Evolutionary conservation across 2,888 invertebrate species (phyloP).

Genomic region (Callyntrura guangdongensis): DNA sequence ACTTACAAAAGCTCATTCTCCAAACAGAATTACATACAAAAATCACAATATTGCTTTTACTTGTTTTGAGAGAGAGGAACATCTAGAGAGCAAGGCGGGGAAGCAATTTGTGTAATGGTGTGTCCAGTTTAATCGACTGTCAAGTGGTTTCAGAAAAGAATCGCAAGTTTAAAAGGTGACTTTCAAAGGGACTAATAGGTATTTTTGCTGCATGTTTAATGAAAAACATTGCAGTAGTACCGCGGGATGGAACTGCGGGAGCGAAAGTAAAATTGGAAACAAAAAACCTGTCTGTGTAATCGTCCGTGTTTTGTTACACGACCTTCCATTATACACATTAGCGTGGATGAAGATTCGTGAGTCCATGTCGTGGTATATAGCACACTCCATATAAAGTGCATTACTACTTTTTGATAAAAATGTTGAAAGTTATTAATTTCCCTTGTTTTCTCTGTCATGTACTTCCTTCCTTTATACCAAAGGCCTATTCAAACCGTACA

Average conservation of each 20-base stretch:
- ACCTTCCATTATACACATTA: too few relatives aligned
- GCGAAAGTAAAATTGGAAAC: too few relatives aligned
- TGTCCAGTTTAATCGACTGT: conserved; percentile 60
- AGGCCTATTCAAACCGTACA: neutral
- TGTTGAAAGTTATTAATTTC: neutral
- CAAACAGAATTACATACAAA: conserved; percentile 4
- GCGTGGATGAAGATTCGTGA: too few relatives aligned
- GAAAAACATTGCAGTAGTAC: conserved; percentile 2
- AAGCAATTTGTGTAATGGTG: conserved; percentile 71
- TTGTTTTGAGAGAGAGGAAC: neutral
- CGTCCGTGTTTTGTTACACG: too few relatives aligned
- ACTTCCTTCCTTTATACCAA: neutral
- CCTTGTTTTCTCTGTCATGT: neutral
- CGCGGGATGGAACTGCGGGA: neutral
- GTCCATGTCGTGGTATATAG: too few relatives aligned
- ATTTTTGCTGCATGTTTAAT: neutral
- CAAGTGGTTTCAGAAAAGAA: neutral
- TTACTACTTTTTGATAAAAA: neutral
- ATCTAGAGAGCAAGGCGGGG: neutral
- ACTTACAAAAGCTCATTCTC: neutral
- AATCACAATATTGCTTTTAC: neutral
- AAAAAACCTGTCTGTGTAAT: too few relatives aligned
- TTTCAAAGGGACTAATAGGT: neutral
- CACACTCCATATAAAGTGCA: too few relatives aligned
- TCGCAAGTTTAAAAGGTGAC: neutral